These are phyloP conservation scores for Lamproptera curius DNA, from an alignment of 2,888 invertebrate genomes.

Conservation along the genomic window DNA sequence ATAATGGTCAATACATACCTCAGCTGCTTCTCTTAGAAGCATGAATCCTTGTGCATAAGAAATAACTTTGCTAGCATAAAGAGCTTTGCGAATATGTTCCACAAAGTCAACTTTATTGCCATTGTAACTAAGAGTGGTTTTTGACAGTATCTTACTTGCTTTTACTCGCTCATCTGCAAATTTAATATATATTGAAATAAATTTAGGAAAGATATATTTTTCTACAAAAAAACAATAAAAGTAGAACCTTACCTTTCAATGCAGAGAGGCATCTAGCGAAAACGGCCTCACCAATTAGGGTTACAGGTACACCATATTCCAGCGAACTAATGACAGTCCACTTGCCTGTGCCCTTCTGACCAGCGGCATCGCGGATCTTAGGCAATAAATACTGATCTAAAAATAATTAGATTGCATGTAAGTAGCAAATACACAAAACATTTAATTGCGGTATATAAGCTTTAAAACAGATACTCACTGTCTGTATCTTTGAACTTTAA, in stretches of 20 bases:
- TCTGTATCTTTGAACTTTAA: conserved; percentile 91
- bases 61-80: conserved; percentile 98
- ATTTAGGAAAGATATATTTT: too few species aligned
- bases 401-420: not conserved
- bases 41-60: conserved; percentile 99
- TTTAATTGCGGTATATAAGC: too few species aligned
- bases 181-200: too few species aligned
- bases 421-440: not conserved
- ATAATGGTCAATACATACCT: conserved; percentile 56
- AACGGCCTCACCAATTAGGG: conserved; percentile 98
- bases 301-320: conserved; percentile 97
- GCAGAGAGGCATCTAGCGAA: conserved; percentile 97
- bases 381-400: conserved; percentile 87
- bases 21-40: conserved; percentile 95
- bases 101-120: conserved; percentile 89
- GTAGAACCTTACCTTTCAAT: conserved; percentile 78
- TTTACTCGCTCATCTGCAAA: conserved; percentile 84
- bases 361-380: conserved; percentile 96
- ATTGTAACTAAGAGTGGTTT: conserved; percentile 80
- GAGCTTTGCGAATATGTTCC: conserved; percentile 90
- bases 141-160: conserved; percentile 88
- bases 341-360: conserved; percentile 99
- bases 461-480: conserved; percentile 66
- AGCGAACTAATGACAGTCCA: conserved; percentile 99
- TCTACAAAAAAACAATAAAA: too few species aligned